Evolutionary conservation across 1,140 invertebrate genomes (phyloP).

Genomic region (Drosophila truncata): DNA sequence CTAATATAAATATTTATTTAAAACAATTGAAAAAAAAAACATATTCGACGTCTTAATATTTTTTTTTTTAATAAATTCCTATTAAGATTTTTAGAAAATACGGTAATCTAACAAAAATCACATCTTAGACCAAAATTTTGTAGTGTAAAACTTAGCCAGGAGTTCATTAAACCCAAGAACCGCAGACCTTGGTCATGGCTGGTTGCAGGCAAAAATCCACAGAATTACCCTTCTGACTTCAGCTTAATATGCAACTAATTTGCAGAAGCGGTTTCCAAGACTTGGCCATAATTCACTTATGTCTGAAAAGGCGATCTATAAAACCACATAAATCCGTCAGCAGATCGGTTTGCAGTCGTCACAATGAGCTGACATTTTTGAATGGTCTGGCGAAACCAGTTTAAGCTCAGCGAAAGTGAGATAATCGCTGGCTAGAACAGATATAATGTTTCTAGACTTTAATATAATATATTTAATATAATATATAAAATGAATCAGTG

Average conservation of each 20-base stretch:
- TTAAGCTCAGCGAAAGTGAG: conserved; percentile 28
- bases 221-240: neutral
- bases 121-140: neutral
- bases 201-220: conserved; percentile 7
- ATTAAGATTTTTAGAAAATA: neutral
- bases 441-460: neutral
- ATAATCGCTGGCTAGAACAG: conserved; percentile 24
- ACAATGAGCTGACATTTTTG: conserved; percentile 27
- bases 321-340: conserved; percentile 16
- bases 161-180: conserved; percentile 42
- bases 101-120: too few relatives aligned
- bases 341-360: conserved; percentile 10
- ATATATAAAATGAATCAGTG: conserved; percentile 16
- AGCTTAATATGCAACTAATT: conserved; percentile 11
- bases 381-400: conserved; percentile 53
- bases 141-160: neutral
- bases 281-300: neutral
- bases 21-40: neutral
- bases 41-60: neutral
- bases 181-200: conserved; percentile 56
- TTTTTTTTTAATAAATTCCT: too few relatives aligned
- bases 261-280: conserved; percentile 1
- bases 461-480: neutral
- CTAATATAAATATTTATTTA: neutral
- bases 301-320: conserved; percentile 9